A percentile compares a stretch with the other conserved stretches of the same genome.
Conservation (phyloP, 1,140 invertebrate genomes). For the Anadara kagoshimensis region DNA sequence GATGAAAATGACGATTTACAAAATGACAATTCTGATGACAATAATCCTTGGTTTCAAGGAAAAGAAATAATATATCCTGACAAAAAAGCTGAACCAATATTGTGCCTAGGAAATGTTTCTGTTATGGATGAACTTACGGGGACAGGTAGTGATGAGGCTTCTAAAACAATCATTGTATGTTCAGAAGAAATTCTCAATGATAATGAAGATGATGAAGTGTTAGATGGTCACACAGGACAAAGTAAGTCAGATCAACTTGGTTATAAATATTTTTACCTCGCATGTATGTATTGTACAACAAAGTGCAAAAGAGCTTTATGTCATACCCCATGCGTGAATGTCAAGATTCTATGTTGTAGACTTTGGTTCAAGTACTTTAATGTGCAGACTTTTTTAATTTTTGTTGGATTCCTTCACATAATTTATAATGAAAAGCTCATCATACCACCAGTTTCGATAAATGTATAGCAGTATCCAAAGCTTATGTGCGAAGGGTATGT, state of each 20-base stretch:
- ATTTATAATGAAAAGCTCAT: too few relatives aligned
- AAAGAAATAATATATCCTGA: constrained; percentile 25
- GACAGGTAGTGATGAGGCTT: constrained; percentile 42
- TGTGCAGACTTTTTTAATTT: too few relatives aligned
- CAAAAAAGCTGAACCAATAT: constrained; percentile 47
- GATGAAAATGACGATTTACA: constrained; percentile 32
- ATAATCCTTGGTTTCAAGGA: constrained; percentile 9
- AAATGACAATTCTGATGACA: constrained; percentile 22
- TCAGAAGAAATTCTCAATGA: constrained; percentile 41
- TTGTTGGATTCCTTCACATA: too few relatives aligned
- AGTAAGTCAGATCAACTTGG: constrained; percentile 36
- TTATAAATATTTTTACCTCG: too few relatives aligned
- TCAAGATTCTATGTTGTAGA: too few relatives aligned
- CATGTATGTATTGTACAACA: too few relatives aligned
- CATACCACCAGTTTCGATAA: too few relatives aligned
- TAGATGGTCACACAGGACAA: constrained; percentile 46
- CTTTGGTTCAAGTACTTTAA: too few relatives aligned
- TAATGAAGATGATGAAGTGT: background rate
- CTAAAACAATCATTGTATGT: constrained; percentile 45
- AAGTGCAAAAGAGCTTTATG: too few relatives aligned
- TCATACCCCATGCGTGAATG: too few relatives aligned
- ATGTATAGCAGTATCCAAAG: too few relatives aligned
- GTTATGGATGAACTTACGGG: constrained; percentile 46
- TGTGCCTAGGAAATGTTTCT: constrained; percentile 53
- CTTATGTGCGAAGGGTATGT: too few relatives aligned